A percentile compares a stretch with the other conserved stretches of the same genome.
phyloP scores from a whole-genome alignment of 2,888 invertebrate species.

The Conchocele bisecta region DNA sequence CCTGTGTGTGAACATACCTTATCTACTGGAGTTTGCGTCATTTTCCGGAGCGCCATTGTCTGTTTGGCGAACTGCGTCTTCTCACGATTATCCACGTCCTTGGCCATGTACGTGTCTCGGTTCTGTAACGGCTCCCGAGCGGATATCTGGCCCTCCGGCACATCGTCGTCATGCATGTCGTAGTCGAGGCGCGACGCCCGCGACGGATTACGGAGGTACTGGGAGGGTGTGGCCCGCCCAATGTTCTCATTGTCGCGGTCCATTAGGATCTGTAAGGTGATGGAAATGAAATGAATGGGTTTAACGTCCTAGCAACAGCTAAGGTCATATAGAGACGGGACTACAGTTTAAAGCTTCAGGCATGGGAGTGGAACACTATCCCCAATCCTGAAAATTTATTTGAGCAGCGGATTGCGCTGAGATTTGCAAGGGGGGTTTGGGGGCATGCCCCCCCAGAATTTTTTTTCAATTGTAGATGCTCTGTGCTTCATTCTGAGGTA shows the following conservation, averaged over 20 bases:
- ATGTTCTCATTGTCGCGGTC: slow-evolving; percentile 65
- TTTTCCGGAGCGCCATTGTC: slow-evolving; percentile 65
- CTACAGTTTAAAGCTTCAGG: too few species aligned
- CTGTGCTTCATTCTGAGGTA: too few species aligned
- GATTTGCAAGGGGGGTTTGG: too few species aligned
- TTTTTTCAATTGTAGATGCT: too few species aligned
- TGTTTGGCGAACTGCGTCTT: slow-evolving; percentile 64
- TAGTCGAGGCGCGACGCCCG: slow-evolving; percentile 62
- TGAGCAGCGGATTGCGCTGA: too few species aligned
- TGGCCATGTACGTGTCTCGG: slow-evolving; percentile 54
- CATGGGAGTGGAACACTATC: too few species aligned
- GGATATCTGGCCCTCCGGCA: slow-evolving; percentile 60
- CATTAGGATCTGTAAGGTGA: slow-evolving; percentile 62
- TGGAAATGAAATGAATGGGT: too few species aligned
- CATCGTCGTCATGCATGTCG: slow-evolving; percentile 56
- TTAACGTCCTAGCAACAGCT: too few species aligned
- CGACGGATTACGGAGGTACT: slow-evolving; percentile 60
- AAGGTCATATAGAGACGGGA: too few species aligned
- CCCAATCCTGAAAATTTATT: too few species aligned
- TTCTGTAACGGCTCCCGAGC: slow-evolving; percentile 66
- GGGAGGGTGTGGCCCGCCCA: slow-evolving; percentile 61
- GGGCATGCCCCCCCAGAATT: too few species aligned
- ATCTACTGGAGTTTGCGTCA: slow-evolving; percentile 71
- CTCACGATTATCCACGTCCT: slow-evolving; percentile 59
- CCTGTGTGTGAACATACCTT: slow-evolving; percentile 51